phyloP scores from a whole-genome alignment of 2,888 invertebrate species.

The Liopterus haemorrhoidalis region DNA sequence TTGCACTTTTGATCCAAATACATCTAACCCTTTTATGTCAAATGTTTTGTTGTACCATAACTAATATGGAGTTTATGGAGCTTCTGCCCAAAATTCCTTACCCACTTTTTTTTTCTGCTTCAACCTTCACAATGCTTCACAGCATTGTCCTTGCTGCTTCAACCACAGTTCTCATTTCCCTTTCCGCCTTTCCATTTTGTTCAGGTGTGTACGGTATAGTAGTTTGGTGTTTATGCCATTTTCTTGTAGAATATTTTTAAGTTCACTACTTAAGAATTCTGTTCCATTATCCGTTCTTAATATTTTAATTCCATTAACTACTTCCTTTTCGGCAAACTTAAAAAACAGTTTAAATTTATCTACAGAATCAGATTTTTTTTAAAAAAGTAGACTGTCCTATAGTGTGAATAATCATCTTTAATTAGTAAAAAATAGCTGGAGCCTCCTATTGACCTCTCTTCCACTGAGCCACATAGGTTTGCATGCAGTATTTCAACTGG shows the following conservation, averaged over 20 bases:
- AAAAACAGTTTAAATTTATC: conserved; percentile 28
- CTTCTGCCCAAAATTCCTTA: too few species aligned
- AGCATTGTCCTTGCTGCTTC: conserved; percentile 36
- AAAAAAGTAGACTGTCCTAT: conserved; percentile 27
- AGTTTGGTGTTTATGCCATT: conserved; percentile 35
- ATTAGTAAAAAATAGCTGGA: conserved; percentile 22
- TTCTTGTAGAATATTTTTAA: conserved; percentile 28
- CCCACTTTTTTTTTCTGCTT: too few species aligned
- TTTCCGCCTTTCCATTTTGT: conserved; percentile 40
- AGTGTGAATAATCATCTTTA: conserved; percentile 31
- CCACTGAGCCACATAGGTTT: conserved; percentile 26
- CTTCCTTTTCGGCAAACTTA: conserved; percentile 32
- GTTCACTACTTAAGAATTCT: conserved; percentile 34
- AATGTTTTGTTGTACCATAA: too few species aligned
- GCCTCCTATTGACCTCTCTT: conserved; percentile 20
- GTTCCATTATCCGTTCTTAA: conserved; percentile 35
- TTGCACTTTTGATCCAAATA: too few species aligned
- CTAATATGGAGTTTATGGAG: too few species aligned
- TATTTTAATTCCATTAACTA: conserved; percentile 30
- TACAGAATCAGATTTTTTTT: conserved; percentile 30
- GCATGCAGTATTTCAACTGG: conserved; percentile 20
- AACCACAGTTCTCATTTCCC: conserved; percentile 38
- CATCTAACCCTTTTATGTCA: too few species aligned
- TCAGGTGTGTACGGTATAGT: conserved; percentile 37
- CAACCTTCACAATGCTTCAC: too few species aligned